Evolutionary conservation across 2,888 invertebrate genomes (phyloP), one percentile per base, ranked within the genome.

Genomic region (Lithosia quadra): DNA sequence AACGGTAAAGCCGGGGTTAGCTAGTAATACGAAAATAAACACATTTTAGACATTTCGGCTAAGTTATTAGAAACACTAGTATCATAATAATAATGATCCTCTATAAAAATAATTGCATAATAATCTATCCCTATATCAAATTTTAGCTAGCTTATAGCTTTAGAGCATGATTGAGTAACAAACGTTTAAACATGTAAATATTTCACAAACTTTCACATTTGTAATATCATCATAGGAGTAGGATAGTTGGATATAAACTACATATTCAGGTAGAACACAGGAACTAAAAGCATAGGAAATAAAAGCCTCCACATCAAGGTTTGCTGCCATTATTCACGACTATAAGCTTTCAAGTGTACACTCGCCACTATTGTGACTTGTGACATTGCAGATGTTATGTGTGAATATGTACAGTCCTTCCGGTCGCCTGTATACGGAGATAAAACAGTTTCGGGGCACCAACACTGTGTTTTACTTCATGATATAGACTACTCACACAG

Each of bases 301-400:
- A 28, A 61, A 43, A 28, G 24, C 22, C 43, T 62, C 49, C 10
- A 10, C n/a, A 28, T 43, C 24, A 28, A 62, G 10, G 62, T 62
- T 49, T 43, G 28, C 28, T 10, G 28, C 43, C n/a, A 62, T 49
- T 49, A 62, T 62, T 61, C 61, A 49, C 18, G 18, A 58, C n/a
- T 58, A 58, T 11, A 43, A 62, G 43, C 49, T 43, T 49, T 49
- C n/a, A 49, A 43, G 43, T 49, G 61, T 62, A 28, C 61, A 61
- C 24, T 36, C 18, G 10, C 9, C 22, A 22, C 24, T 61, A 43
- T 43, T 11, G 43, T 49, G n/a, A 18, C 1, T n/a, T 43, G 28
- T 61, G 24, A 61, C 24, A 24, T 7, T 9, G 43, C 61, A 49
- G 28, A 24, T 61, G 22, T 22, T 28, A 10, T 43, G n/a, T 33